Percentiles rank a stretch among this genome's conserved stretches.
phyloP scores from a whole-genome alignment of 2,888 invertebrate species.

The Seira musarum region DNA sequence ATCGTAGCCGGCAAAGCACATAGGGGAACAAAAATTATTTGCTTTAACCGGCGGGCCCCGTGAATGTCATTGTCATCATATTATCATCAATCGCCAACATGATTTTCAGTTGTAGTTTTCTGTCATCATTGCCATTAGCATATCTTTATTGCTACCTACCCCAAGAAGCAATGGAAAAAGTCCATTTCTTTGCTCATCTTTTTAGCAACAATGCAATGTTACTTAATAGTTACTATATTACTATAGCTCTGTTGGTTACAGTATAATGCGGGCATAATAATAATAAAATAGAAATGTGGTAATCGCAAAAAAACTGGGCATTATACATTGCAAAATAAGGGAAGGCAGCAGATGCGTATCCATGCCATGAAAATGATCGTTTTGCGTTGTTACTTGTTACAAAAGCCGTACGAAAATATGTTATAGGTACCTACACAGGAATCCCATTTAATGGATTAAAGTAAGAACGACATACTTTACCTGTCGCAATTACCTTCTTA shows the following conservation, averaged over 20 bases:
- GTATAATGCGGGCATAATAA: not conserved
- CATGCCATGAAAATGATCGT: not conserved
- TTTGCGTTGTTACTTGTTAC: not conserved
- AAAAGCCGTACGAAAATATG: not conserved
- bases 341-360: not conserved
- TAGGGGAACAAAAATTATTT: not conserved
- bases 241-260: not conserved
- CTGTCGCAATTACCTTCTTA: constrained; percentile 9
- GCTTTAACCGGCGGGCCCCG: not conserved
- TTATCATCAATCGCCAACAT: constrained; percentile 15
- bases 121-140: constrained; percentile 19
- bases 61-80: constrained; percentile 2
- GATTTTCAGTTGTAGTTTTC: constrained; percentile 11
- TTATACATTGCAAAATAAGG: too few relatives aligned
- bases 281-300: not conserved
- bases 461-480: not conserved
- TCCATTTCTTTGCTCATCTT: not conserved
- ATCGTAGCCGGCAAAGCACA: too few relatives aligned
- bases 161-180: not conserved
- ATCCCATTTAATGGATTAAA: not conserved
- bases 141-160: constrained; percentile 15
- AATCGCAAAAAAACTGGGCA: too few relatives aligned
- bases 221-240: too few relatives aligned
- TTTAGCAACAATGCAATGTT: constrained; percentile 1
- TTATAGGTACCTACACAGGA: not conserved